Evolutionary conservation across 2,797 vertebrate genomes (phyloP).

Genomic region (Sciaenops ocellatus): DNA sequence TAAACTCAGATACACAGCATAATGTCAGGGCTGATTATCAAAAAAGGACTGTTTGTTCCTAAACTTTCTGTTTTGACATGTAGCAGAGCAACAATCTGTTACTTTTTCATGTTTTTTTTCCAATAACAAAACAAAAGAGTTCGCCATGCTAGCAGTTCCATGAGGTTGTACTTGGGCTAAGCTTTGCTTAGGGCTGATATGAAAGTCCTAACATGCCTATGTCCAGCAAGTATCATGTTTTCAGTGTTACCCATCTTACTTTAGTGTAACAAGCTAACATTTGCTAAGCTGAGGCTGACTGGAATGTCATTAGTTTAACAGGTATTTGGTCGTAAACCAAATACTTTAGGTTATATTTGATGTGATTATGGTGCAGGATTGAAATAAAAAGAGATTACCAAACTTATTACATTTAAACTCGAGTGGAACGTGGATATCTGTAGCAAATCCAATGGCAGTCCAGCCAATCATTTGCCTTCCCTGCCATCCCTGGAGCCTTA

Average conservation of each 20-base stretch:
- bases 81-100: constrained; percentile 8
- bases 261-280: neutral
- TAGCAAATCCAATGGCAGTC: neutral
- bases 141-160: too few species aligned
- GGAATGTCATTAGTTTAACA: neutral
- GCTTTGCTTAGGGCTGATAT: neutral
- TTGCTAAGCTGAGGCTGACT: too few species aligned
- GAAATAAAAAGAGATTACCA: neutral
- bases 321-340: neutral
- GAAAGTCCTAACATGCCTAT: neutral
- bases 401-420: neutral
- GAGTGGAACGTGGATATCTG: neutral
- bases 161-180: neutral
- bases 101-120: neutral
- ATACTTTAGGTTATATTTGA: neutral
- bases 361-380: neutral
- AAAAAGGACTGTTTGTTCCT: constrained; percentile 36
- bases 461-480: neutral
- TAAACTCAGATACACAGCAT: constrained; percentile 51
- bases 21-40: constrained; percentile 47
- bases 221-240: neutral
- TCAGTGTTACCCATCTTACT: neutral
- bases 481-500: neutral
- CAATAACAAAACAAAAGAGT: too few species aligned
- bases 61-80: constrained; percentile 32